These are phyloP conservation scores for Lerista edwardsae DNA, from an alignment of 2,797 vertebrate genomes.

Conservation along the genomic window DNA sequence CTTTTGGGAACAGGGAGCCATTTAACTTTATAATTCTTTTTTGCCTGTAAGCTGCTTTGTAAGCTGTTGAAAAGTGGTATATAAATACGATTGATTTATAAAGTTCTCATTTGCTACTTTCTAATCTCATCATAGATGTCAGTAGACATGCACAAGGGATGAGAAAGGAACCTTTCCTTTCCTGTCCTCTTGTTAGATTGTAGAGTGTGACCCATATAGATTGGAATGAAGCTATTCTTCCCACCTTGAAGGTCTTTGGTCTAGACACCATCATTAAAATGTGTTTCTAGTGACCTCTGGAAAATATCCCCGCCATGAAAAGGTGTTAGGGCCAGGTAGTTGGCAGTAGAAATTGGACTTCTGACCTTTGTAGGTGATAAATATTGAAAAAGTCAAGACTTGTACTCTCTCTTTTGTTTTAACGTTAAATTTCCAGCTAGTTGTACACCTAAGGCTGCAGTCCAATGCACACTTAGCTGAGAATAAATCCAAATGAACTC, in stretches of 20 bases:
- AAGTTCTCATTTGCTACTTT: not conserved
- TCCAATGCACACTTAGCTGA: not conserved
- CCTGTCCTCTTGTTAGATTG: not conserved
- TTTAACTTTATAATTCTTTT: too few relatives aligned
- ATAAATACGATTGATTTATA: too few relatives aligned
- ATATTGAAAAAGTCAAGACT: not conserved
- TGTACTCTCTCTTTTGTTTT: not conserved
- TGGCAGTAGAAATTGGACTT: not conserved
- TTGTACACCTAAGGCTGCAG: not conserved
- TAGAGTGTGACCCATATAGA: not conserved
- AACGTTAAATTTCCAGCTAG: not conserved
- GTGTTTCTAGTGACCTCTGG: not conserved
- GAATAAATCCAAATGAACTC: not conserved
- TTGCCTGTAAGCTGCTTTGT: too few relatives aligned
- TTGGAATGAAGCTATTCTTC: not conserved
- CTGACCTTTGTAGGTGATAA: not conserved
- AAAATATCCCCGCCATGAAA: not conserved
- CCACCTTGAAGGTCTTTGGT: not conserved
- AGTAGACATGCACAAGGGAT: not conserved
- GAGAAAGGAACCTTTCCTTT: not conserved
- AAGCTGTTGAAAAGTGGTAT: too few relatives aligned
- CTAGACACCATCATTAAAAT: constrained; percentile 3
- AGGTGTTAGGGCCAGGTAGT: not conserved
- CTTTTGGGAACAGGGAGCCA: too few relatives aligned
- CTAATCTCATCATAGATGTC: not conserved